Conservation (phyloP, 2,113 vertebrate species). For the Globicephala melas region DNA sequence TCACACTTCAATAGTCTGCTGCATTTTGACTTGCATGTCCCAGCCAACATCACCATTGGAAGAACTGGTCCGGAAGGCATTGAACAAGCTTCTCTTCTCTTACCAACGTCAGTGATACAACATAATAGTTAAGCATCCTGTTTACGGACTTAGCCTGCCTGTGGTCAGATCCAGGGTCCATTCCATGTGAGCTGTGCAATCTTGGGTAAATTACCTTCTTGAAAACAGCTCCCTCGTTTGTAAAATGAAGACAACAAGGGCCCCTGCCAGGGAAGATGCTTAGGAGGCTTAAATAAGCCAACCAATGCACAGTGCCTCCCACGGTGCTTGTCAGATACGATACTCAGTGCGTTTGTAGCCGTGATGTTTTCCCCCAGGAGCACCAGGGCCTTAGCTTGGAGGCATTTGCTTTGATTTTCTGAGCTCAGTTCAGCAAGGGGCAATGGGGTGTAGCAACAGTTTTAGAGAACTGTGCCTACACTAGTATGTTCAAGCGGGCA, state of each 20-base stretch:
- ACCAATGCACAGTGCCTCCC: rapidly evolving
- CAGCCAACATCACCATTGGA: rapidly evolving
- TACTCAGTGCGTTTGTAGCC: background rate
- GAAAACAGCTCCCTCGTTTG: background rate
- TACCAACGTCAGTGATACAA: rapidly evolving
- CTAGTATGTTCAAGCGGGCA: background rate
- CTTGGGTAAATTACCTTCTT: background rate
- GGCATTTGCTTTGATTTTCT: background rate
- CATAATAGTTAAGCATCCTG: rapidly evolving
- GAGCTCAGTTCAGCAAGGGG: background rate
- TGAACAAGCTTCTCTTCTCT: background rate
- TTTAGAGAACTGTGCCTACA: background rate
- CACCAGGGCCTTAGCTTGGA: background rate
- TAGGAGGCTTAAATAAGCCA: background rate
- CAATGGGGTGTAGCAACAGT: rapidly evolving
- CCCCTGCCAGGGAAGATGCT: rapidly evolving
- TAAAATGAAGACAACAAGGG: background rate
- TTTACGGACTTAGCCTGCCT: no score
- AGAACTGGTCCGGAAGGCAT: background rate
- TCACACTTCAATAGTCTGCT: background rate
- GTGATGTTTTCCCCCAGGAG: background rate
- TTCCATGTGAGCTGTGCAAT: background rate
- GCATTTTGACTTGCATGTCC: background rate
- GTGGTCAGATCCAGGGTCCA: background rate
- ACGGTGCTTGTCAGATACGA: background rate